These are phyloP conservation scores for Ectemnius continuus DNA, from an alignment of 2,888 invertebrate species.

Conservation along the genomic window DNA sequence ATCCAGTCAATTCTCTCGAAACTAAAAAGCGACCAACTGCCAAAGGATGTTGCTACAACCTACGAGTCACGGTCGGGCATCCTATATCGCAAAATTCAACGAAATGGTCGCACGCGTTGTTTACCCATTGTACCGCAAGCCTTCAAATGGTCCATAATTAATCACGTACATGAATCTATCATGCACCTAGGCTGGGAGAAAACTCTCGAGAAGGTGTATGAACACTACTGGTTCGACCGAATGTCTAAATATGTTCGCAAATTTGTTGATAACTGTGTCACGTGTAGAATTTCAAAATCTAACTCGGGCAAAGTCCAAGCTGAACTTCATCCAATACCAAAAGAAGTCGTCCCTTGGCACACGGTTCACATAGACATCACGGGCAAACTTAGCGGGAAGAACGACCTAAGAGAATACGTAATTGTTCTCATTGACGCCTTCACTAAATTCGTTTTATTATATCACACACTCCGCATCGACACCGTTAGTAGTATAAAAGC, in stretches of 20 bases:
- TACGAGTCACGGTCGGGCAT: conserved; percentile 5
- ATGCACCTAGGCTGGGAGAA: conserved; percentile 18
- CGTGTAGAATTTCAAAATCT: conserved; percentile 12
- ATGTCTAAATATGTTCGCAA: conserved; percentile 12
- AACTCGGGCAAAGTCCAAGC: conserved; percentile 6
- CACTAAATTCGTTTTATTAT: conserved; percentile 8
- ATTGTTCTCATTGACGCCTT: conserved; percentile 9
- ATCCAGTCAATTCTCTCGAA: neutral
- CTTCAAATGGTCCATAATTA: conserved; percentile 8
- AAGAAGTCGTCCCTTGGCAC: neutral
- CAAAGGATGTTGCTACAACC: neutral
- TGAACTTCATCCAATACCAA: conserved; percentile 12
- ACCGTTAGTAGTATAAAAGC: conserved; percentile 3
- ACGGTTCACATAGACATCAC: conserved; percentile 5
- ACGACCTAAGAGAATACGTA: conserved; percentile 3
- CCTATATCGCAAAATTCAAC: conserved; percentile 5
- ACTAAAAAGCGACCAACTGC: neutral
- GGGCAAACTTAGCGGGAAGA: conserved; percentile 18
- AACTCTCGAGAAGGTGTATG: conserved; percentile 14
- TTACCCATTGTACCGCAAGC: conserved; percentile 10
- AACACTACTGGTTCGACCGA: conserved; percentile 15
- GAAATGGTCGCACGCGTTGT: neutral
- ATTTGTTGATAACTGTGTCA: conserved; percentile 14
- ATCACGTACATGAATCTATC: conserved; percentile 13
- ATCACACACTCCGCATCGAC: conserved; percentile 1